These are phyloP conservation scores for Dendropsophus ebraccatus DNA, from an alignment of 2,113 vertebrate species.

Conservation along the genomic window DNA sequence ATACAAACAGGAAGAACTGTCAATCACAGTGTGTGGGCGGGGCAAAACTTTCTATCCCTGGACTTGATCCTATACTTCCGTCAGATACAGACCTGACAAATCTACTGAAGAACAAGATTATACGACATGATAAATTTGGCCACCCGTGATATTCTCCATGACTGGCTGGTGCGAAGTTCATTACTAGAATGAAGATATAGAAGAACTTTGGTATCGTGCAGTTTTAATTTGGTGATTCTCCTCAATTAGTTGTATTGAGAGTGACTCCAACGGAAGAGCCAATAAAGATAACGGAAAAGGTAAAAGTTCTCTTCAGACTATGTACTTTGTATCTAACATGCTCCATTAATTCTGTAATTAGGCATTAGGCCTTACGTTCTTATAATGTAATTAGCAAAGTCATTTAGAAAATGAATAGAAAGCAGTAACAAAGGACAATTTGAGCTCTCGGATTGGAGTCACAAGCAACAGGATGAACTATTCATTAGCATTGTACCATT, in stretches of 20 bases:
- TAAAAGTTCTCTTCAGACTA: constrained; percentile 22
- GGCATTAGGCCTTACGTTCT: constrained; percentile 29
- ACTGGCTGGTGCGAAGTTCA: not conserved
- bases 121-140: not conserved
- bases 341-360: constrained; percentile 54
- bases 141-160: not conserved
- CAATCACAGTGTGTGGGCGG: too few species aligned
- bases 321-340: constrained; percentile 13
- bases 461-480: constrained; percentile 8
- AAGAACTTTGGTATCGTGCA: not conserved
- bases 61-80: too few species aligned
- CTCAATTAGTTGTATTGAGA: not conserved
- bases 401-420: constrained; percentile 32
- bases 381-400: constrained; percentile 41
- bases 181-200: not conserved
- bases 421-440: constrained; percentile 11
- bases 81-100: too few species aligned
- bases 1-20: too few species aligned
- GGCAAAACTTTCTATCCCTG: too few species aligned
- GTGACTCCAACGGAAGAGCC: not conserved
- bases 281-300: constrained; percentile 1
- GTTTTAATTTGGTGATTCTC: not conserved
- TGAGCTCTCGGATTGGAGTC: not conserved
- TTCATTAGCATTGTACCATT: not conserved
- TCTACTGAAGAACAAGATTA: too few species aligned